Conservation (phyloP, 2,113 vertebrate species). For the Acanthochromis polyacanthus region DNA sequence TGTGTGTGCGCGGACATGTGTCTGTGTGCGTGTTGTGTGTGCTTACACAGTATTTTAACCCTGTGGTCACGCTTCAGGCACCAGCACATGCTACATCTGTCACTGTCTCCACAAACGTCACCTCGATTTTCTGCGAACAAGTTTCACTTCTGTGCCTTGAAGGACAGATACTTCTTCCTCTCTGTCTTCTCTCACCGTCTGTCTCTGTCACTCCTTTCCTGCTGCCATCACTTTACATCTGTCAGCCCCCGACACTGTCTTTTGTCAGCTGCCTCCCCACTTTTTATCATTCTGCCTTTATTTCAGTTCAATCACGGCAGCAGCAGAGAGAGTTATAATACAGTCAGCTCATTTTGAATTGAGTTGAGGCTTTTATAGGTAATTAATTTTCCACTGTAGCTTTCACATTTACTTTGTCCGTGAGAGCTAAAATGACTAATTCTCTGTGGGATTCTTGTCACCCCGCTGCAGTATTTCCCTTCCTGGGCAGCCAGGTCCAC, state of each 20-base stretch:
- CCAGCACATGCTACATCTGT: slow-evolving; percentile 75
- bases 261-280: slow-evolving; percentile 57
- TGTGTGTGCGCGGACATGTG: not conserved
- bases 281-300: slow-evolving; percentile 48
- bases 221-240: slow-evolving; percentile 58
- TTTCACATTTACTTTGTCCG: slow-evolving; percentile 42
- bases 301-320: slow-evolving; percentile 21
- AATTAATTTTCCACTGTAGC: slow-evolving; percentile 42
- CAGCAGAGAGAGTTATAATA: not conserved
- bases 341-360: slow-evolving; percentile 39
- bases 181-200: slow-evolving; percentile 40
- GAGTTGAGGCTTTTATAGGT: slow-evolving; percentile 29
- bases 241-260: slow-evolving; percentile 52
- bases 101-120: slow-evolving; percentile 71
- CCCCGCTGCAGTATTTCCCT: slow-evolving; percentile 6
- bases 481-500: slow-evolving; percentile 2
- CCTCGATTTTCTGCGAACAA: slow-evolving; percentile 76
- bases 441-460: slow-evolving; percentile 18
- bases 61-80: slow-evolving; percentile 77
- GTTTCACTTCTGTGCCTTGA: slow-evolving; percentile 68
- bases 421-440: slow-evolving; percentile 33
- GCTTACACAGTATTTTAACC: slow-evolving; percentile 60
- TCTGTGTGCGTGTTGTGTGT: slow-evolving; percentile 33
- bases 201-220: slow-evolving; percentile 60
- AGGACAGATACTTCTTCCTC: slow-evolving; percentile 61